These are phyloP conservation scores for Myotis yumanensis DNA, from an alignment of 2,113 vertebrate species.

Conservation along the genomic window DNA sequence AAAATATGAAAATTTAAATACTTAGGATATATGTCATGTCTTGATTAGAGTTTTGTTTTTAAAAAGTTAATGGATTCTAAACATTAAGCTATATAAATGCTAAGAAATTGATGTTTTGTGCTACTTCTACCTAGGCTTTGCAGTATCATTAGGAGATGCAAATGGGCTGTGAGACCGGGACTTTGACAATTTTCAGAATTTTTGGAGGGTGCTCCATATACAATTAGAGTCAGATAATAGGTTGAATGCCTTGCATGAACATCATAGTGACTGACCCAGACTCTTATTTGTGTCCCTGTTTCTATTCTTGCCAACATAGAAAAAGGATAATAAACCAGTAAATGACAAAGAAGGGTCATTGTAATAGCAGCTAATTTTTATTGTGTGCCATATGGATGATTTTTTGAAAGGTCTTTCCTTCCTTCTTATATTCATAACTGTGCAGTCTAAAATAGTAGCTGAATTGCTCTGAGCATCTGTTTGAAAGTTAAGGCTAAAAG, in stretches of 20 bases:
- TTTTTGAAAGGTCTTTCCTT: not conserved
- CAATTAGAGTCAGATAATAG: conserved; percentile 20
- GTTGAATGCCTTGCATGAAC: not conserved
- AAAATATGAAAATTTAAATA: not conserved
- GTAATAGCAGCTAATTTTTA: conserved; percentile 1
- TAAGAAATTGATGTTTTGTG: not conserved
- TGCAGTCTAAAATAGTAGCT: conserved; percentile 26
- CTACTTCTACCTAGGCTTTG: not conserved
- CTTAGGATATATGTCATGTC: not conserved
- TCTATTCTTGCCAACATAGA: conserved; percentile 19
- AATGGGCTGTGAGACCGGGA: not conserved
- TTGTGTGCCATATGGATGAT: not conserved
- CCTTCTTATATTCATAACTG: conserved; percentile 6
- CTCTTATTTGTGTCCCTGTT: not conserved
- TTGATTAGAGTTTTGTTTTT: not conserved
- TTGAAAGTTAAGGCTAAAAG: conserved; percentile 47
- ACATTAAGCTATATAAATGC: not conserved
- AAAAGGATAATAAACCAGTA: conserved; percentile 13
- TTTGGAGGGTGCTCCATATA: not conserved
- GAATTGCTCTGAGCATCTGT: conserved; percentile 37
- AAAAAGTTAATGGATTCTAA: not conserved
- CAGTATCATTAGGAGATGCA: not conserved
- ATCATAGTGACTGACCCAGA: not conserved
- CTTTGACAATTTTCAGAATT: not conserved
- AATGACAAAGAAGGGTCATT: conserved; percentile 20